phyloP scores from a whole-genome alignment of 2,888 invertebrate genomes.

The Ditylenchus weischeri region DNA sequence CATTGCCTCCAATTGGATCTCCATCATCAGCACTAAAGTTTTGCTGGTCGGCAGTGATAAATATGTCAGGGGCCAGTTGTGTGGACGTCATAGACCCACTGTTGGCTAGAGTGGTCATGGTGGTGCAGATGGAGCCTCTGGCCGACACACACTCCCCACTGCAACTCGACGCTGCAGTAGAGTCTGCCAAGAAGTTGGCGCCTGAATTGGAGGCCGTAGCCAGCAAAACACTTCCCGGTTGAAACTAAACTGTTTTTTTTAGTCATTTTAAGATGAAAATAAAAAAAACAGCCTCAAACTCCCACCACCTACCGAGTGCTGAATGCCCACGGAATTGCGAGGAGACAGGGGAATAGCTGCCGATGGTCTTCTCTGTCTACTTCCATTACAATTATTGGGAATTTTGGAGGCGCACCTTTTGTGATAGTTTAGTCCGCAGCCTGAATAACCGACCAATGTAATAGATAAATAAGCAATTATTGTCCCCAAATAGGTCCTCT shows the following conservation, averaged over 20 bases:
- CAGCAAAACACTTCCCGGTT: neutral
- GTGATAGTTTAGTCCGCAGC: constrained; percentile 95
- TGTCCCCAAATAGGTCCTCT: neutral
- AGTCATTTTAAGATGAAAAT: too few species aligned
- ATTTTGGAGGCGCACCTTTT: constrained; percentile 90
- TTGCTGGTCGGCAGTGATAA: constrained; percentile 50
- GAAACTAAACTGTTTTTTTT: too few species aligned
- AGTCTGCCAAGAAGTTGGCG: neutral
- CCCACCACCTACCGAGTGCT: constrained; percentile 22
- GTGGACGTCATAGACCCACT: neutral
- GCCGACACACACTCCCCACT: constrained; percentile 14
- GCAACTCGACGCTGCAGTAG: constrained; percentile 7
- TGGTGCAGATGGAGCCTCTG: constrained; percentile 3
- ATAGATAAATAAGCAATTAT: neutral
- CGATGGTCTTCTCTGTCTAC: constrained; percentile 62
- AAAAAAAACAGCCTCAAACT: too few species aligned
- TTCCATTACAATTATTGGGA: constrained; percentile 85
- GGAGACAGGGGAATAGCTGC: constrained; percentile 58
- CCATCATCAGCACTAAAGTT: constrained; percentile 45
- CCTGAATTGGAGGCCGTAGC: neutral
- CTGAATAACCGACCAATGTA: constrained; percentile 66
- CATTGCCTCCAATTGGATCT: constrained; percentile 56
- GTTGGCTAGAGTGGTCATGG: constrained; percentile 13
- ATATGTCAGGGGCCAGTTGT: constrained; percentile 52
- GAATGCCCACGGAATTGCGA: constrained; percentile 48